These are phyloP conservation scores for Pammene fasciana DNA, from an alignment of 2,888 invertebrate species.

Conservation along the genomic window DNA sequence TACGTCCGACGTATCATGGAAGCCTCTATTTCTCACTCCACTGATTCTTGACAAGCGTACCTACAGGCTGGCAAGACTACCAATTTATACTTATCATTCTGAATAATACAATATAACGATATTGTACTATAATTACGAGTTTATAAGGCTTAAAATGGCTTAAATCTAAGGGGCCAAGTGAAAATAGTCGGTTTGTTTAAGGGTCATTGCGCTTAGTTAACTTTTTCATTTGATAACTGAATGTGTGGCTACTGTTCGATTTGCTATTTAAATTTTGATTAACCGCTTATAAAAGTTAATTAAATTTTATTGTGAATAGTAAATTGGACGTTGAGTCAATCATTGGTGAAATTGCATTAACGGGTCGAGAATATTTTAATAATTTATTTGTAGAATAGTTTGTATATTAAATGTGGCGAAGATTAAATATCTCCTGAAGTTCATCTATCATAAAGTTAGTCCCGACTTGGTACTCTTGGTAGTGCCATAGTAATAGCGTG, in stretches of 20 bases:
- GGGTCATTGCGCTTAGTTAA: slow-evolving; percentile 56
- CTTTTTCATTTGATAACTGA: slow-evolving; percentile 51
- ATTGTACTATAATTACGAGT: neutral
- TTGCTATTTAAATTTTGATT: slow-evolving; percentile 44
- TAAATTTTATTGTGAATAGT: slow-evolving; percentile 36
- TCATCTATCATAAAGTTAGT: too few species aligned
- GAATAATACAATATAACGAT: neutral
- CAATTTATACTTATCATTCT: slow-evolving; percentile 13
- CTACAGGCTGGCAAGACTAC: slow-evolving; percentile 44
- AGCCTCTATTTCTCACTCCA: slow-evolving; percentile 63
- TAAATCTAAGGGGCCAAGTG: neutral
- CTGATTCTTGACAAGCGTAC: slow-evolving; percentile 56
- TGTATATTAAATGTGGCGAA: neutral
- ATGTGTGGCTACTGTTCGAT: slow-evolving; percentile 54
- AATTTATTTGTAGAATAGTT: neutral
- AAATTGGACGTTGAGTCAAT: slow-evolving; percentile 25
- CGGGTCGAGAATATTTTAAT: neutral
- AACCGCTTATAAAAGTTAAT: slow-evolving; percentile 45
- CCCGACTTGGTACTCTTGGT: too few species aligned
- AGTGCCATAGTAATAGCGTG: too few species aligned
- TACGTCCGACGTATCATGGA: slow-evolving; percentile 60
- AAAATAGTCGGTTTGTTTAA: slow-evolving; percentile 25
- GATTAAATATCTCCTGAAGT: too few species aligned
- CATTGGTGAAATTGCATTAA: slow-evolving; percentile 20
- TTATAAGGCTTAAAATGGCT: slow-evolving; percentile 1